Percentiles rank a stretch among this genome's conserved stretches.
Conservation (phyloP, 2,888 invertebrate genomes). For the Cylloceria caligata region DNA sequence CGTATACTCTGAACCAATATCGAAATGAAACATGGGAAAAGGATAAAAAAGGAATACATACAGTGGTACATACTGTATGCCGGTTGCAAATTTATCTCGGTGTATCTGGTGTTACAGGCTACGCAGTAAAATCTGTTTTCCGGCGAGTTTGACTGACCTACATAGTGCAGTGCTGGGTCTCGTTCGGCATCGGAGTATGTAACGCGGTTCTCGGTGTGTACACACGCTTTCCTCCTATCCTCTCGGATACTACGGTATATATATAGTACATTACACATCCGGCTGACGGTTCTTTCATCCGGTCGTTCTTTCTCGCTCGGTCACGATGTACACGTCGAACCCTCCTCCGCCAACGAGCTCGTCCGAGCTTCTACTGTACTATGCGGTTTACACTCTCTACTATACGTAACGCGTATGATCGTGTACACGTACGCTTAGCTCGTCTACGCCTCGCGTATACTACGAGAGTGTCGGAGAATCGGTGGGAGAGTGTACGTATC, state of each 20-base stretch:
- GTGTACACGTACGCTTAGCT: constrained; percentile 24
- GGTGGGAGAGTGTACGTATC: not conserved
- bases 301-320: constrained; percentile 47
- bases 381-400: not conserved
- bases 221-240: constrained; percentile 44
- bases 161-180: constrained; percentile 41
- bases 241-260: constrained; percentile 11
- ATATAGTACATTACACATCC: constrained; percentile 65
- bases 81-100: constrained; percentile 29
- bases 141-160: constrained; percentile 64
- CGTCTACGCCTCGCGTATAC: constrained; percentile 24
- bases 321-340: constrained; percentile 31
- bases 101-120: constrained; percentile 23
- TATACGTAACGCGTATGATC: not conserved
- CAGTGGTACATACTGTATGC: constrained; percentile 9
- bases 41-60: constrained; percentile 9
- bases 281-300: constrained; percentile 67
- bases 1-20: constrained; percentile 30
- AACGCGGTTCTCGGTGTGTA: constrained; percentile 36
- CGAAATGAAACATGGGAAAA: constrained; percentile 13
- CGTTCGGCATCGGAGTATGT: constrained; percentile 42
- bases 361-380: constrained; percentile 3
- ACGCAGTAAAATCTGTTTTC: constrained; percentile 62
- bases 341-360: constrained; percentile 58
- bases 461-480: constrained; percentile 48